Evolutionary conservation across 2,797 vertebrate species (phyloP).

Genomic region (Chromobotia macracanthus): DNA sequence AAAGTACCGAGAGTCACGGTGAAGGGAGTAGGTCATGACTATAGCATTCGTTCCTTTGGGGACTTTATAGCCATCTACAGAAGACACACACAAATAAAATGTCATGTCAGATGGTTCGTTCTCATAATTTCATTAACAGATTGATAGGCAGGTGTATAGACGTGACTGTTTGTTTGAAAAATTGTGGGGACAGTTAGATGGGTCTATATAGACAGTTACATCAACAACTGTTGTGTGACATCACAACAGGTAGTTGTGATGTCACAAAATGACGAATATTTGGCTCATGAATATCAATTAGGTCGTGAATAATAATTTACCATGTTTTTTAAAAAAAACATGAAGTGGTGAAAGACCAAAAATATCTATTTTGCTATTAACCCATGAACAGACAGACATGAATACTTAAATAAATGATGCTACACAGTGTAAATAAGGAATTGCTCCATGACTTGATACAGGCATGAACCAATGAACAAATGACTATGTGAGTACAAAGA

Average conservation of each 20-base stretch:
- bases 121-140: not conserved
- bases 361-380: too few relatives aligned
- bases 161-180: too few relatives aligned
- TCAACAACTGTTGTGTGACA: too few relatives aligned
- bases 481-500: slow-evolving; percentile 27
- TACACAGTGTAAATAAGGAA: not conserved
- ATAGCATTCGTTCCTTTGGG: slow-evolving; percentile 79
- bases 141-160: too few relatives aligned
- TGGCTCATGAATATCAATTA: too few relatives aligned
- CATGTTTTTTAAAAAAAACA: too few relatives aligned
- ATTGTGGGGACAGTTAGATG: too few relatives aligned
- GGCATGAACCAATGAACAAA: slow-evolving; percentile 8
- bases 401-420: not conserved
- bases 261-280: too few relatives aligned
- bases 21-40: slow-evolving; percentile 83
- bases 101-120: not conserved
- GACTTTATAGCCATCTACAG: slow-evolving; percentile 81
- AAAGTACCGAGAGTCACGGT: slow-evolving; percentile 85
- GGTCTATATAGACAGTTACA: too few relatives aligned
- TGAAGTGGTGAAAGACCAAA: not conserved
- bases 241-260: too few relatives aligned
- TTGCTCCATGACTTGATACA: not conserved
- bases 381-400: not conserved
- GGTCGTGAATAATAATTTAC: too few relatives aligned
- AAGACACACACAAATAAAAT: slow-evolving; percentile 26